Base-by-base conservation (phyloP, 1,140 invertebrate species). In the Nasonia vitripennis region DNA sequence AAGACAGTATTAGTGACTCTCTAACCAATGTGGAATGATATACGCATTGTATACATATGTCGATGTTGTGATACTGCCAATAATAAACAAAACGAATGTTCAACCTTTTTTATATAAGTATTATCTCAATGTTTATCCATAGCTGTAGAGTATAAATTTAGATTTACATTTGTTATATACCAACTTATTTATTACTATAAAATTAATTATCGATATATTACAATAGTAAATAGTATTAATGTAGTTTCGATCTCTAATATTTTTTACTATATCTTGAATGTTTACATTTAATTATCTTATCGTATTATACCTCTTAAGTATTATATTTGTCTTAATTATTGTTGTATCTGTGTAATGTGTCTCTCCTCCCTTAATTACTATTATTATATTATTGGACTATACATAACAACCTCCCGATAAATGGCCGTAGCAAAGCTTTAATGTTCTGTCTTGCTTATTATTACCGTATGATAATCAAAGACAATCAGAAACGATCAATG, bases 41-140 rank as follows among this genome's bases (percentile, higher is more conserved):
- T 73, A 62, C 41, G 23, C 62, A 55, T 78, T 45, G 10, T 45
- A 45, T 45, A 62, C 41, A 31, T 23, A 31, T 68, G 27, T 80
- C 45, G 48, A 85, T 85, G 83, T 85, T 85, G 77, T 85, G 41
- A 67, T 85, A 80, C 31, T 20, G 79, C 14, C 67, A 67, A 62
- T 62, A 27, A 79, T 55, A 10, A 45, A 79, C 34, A 6, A 80
- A 85, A 34, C 78, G 78, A 80, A 85, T 85, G 78, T 55, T 79
- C 78, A 48, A 78, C 11, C 37, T 41, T 74, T 85, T 73, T 85
- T 80, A 78, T 80, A 78, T 71, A 51, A 78, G 51, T 85, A 80
- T 80, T 11, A 6, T 73, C 2, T 48, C 11, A n/a, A 20, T 51
- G 9, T 84, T 51, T 74, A 74, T 20, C 27, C 27, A 62, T 73